phyloP scores from a whole-genome alignment of 1,140 invertebrate species.

The Odontomachus brunneus region DNA sequence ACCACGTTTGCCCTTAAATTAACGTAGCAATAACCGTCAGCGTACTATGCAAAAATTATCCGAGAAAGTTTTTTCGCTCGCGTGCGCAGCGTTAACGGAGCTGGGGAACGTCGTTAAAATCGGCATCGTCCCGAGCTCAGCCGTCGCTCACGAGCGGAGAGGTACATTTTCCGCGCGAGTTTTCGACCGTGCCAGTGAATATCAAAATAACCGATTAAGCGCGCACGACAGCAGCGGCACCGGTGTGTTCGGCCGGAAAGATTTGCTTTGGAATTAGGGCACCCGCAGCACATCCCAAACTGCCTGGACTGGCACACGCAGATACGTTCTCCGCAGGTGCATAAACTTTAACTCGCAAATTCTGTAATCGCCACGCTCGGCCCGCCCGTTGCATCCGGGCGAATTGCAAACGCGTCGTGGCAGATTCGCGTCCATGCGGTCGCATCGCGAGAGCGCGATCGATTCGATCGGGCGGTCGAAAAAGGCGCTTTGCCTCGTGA shows the following conservation, averaged over 20 bases:
- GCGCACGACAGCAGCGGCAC: no score
- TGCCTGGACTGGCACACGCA: slow-evolving; percentile 26
- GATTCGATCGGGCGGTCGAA: not conserved
- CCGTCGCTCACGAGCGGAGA: not conserved
- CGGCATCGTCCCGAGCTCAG: no score
- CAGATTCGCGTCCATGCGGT: not conserved
- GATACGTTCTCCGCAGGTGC: slow-evolving; percentile 50
- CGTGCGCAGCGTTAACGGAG: no score
- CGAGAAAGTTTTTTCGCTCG: slow-evolving; percentile 1
- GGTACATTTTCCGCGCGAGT: not conserved
- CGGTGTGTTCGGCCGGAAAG: slow-evolving; percentile 38
- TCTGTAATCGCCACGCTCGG: slow-evolving; percentile 27
- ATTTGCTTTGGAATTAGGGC: slow-evolving; percentile 63
- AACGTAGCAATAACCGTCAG: not conserved
- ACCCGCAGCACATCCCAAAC: not conserved
- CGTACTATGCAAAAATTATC: slow-evolving; percentile 11
- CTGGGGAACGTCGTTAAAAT: not conserved
- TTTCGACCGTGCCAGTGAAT: not conserved
- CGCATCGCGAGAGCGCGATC: not conserved
- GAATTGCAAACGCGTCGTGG: slow-evolving; percentile 5
- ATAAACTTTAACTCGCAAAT: slow-evolving; percentile 64
- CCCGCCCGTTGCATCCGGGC: slow-evolving; percentile 2
- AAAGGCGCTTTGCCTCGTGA: not conserved
- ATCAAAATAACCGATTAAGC: slow-evolving; percentile 44
- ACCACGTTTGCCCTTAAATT: not conserved